Evolutionary conservation across 2,113 vertebrate genomes (phyloP), one percentile per base, ranked within the genome.

Genomic region (Rhizomys pruinosus): DNA sequence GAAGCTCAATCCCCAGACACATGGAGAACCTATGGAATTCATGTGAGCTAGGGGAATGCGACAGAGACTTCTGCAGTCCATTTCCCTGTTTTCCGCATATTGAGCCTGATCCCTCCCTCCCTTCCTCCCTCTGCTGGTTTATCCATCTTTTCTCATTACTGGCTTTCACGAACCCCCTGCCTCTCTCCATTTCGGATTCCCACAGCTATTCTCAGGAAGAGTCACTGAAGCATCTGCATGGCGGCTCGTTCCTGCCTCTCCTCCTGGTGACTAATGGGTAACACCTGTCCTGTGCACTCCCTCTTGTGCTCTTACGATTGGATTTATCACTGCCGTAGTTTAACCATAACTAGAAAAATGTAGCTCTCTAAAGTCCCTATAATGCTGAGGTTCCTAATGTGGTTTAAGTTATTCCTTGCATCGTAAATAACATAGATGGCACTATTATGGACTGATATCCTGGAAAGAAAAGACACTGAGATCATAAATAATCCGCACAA

Each of bases 261-360:
- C 92, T 97, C 61, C 59, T 9, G 1, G 82, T 97, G 97, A 97
- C 95, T 96, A 96, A 97, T 97, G 96, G 95, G 80, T 52, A 96
- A 68, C 95, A 97, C 96, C 96, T 97, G 97, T 97, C 96, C 94
- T 11, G 0, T 82, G 66, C 29, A 82, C 47, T 97, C 97, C 85
- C 66, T 90, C 89, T 95, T 95, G 68, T 22, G 68, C 94, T 66
- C 92, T 96, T 80, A 78, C 1, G 25, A 95, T 73, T 96, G 97
- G 95, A 90, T 76, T 91, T 95, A 84, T 82, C 87, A 85, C 94
- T 92, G 96, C 84, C 94, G 95, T 97, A 95, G 81, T 88, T 87
- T 87, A 96, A 93, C 94, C 86, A 89, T 95, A 96, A 93, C 84
- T 95, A 82, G 93, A 95, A 90, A 90, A 93, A 94, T 68, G 93